Evolutionary conservation across 2,113 vertebrate species (phyloP).

Genomic region (Leptosomus discolor): DNA sequence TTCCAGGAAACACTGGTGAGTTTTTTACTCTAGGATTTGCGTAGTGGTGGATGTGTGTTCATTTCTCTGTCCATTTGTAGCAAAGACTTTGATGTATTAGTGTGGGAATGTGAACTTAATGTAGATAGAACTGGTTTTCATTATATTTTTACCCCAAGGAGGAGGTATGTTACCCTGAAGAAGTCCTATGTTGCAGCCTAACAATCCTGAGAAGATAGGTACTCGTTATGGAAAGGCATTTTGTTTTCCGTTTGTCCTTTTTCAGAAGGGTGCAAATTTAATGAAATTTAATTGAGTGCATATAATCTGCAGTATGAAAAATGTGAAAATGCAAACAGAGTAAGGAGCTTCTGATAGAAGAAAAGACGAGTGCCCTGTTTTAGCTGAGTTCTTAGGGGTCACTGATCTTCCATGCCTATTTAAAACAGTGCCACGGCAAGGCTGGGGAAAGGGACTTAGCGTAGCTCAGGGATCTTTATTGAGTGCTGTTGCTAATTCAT

Average conservation of each 20-base stretch:
- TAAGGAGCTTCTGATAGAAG: not conserved
- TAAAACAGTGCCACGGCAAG: not conserved
- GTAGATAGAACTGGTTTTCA: not conserved
- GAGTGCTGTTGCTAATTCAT: not conserved
- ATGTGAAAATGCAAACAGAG: not conserved
- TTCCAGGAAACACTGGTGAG: constrained; percentile 93
- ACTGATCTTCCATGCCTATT: not conserved
- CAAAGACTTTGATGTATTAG: not conserved
- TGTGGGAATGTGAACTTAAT: not conserved
- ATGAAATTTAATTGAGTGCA: not conserved
- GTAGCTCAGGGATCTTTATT: not conserved
- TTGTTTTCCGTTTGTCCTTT: not conserved
- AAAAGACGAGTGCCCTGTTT: not conserved
- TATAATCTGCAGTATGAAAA: not conserved
- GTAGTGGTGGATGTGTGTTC: not conserved
- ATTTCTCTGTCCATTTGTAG: not conserved
- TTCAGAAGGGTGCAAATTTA: not conserved
- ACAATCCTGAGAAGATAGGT: not conserved
- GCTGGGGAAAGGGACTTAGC: not conserved
- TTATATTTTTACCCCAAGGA: not conserved
- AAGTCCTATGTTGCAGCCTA: not conserved
- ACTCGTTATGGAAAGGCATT: not conserved
- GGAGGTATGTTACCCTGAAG: not conserved
- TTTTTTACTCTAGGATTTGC: not conserved
- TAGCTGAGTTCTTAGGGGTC: not conserved